These are phyloP conservation scores for Triplophysa tibetana DNA, from an alignment of 2,113 vertebrate genomes.

Conservation along the genomic window DNA sequence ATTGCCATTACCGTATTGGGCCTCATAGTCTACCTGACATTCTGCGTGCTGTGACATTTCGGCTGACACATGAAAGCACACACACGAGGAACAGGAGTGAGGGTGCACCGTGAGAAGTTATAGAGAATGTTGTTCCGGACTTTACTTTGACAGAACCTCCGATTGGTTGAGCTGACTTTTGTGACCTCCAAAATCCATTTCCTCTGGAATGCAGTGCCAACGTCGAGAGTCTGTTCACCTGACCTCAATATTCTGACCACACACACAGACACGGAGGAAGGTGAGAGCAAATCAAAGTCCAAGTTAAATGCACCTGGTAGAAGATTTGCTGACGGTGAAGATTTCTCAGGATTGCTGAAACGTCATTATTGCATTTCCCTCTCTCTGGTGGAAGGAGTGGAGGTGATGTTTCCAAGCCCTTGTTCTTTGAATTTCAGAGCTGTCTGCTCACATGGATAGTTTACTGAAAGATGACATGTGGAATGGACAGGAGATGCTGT, in stretches of 20 bases:
- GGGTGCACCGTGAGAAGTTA: constrained; percentile 33
- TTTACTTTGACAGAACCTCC: constrained; percentile 26
- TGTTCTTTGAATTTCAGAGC: background rate
- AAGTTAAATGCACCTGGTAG: constrained; percentile 15
- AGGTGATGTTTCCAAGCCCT: background rate
- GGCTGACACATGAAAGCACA: constrained; percentile 7
- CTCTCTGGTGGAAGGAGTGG: constrained; percentile 48
- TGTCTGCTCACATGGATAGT: constrained; percentile 1
- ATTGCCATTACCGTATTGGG: constrained; percentile 24
- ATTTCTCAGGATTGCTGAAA: constrained; percentile 63
- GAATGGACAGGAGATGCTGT: constrained; percentile 39
- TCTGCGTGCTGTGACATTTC: constrained; percentile 47
- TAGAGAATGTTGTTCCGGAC: constrained; percentile 37
- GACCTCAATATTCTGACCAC: constrained; percentile 37
- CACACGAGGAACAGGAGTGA: constrained; percentile 35
- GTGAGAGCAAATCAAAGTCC: constrained; percentile 44
- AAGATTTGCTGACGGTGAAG: constrained; percentile 61
- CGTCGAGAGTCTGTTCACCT: constrained; percentile 13
- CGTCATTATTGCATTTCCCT: constrained; percentile 64
- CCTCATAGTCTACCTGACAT: constrained; percentile 30
- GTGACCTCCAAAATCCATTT: constrained; percentile 25
- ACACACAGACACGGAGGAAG: constrained; percentile 11
- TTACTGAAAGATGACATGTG: constrained; percentile 14
- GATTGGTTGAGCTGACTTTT: constrained; percentile 39
- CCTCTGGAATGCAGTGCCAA: constrained; percentile 29